phyloP scores from a whole-genome alignment of 2,113 vertebrate species.

The Zosterops lateralis region DNA sequence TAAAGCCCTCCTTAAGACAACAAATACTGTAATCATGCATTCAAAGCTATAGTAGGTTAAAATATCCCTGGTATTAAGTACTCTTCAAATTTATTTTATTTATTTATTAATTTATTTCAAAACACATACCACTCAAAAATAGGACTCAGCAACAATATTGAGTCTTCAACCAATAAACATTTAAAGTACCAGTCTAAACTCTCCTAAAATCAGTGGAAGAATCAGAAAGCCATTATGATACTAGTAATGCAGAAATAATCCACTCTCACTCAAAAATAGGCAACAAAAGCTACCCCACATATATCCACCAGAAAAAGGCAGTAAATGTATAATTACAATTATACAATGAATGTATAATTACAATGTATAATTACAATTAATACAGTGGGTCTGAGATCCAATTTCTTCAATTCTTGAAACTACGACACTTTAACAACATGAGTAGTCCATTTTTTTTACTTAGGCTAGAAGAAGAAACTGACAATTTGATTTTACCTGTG shows the following conservation, averaged over 20 bases:
- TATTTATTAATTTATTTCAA: background rate
- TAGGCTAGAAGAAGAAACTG: background rate
- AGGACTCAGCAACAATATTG: fast-evolving
- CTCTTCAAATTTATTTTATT: background rate
- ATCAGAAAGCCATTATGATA: background rate
- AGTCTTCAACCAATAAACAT: background rate
- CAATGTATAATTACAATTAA: too few relatives aligned
- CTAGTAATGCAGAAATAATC: background rate
- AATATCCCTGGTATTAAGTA: background rate
- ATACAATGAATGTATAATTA: background rate
- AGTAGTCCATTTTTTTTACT: background rate
- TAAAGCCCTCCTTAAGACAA: background rate
- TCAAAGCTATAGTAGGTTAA: background rate
- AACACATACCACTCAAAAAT: background rate
- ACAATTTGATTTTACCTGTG: background rate
- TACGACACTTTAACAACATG: background rate
- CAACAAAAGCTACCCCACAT: background rate
- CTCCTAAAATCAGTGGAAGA: background rate
- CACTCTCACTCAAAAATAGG: background rate
- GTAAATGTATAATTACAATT: background rate
- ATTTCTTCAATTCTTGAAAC: background rate
- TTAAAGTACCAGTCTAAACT: background rate
- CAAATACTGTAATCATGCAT: background rate
- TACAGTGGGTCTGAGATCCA: background rate
- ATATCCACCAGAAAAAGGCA: background rate